Conservation (phyloP, 2,888 invertebrate species). For the Cremastinae sp. region DNA sequence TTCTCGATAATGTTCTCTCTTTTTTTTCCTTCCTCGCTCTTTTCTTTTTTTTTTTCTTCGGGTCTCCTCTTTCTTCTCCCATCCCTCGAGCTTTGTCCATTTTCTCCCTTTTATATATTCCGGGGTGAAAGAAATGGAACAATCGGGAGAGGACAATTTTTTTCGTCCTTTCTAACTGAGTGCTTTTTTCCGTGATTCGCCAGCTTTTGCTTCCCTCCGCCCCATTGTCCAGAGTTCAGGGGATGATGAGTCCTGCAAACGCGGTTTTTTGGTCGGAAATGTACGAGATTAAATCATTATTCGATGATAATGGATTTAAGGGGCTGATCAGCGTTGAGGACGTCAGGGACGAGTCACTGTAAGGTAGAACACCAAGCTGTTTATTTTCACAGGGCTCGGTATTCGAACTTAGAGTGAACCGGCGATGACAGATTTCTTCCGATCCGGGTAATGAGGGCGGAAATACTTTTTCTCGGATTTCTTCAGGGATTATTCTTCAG, state of each 20-base stretch:
- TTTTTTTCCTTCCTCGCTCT: slow-evolving; percentile 36
- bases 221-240: neutral
- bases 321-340: too few relatives aligned
- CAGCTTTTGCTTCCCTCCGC: neutral
- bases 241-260: neutral
- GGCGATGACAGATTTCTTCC: slow-evolving; percentile 78
- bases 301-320: too few relatives aligned
- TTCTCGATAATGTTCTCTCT: slow-evolving; percentile 63
- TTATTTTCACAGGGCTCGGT: slow-evolving; percentile 88
- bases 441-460: slow-evolving; percentile 12
- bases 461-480: neutral
- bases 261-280: too few relatives aligned
- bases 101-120: slow-evolving; percentile 16
- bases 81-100: slow-evolving; percentile 6
- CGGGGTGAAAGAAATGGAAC: slow-evolving; percentile 37
- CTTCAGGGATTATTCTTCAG: too few relatives aligned
- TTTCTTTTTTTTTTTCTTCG: slow-evolving; percentile 4
- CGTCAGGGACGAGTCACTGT: slow-evolving; percentile 92
- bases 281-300: too few relatives aligned
- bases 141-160: slow-evolving; percentile 39
- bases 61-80: slow-evolving; percentile 2
- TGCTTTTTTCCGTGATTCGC: slow-evolving; percentile 20
- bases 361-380: slow-evolving; percentile 98
- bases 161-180: neutral
- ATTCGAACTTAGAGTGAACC: slow-evolving; percentile 95